Conservation (phyloP, 2,888 invertebrate species). For the Agrotis segetum region DNA sequence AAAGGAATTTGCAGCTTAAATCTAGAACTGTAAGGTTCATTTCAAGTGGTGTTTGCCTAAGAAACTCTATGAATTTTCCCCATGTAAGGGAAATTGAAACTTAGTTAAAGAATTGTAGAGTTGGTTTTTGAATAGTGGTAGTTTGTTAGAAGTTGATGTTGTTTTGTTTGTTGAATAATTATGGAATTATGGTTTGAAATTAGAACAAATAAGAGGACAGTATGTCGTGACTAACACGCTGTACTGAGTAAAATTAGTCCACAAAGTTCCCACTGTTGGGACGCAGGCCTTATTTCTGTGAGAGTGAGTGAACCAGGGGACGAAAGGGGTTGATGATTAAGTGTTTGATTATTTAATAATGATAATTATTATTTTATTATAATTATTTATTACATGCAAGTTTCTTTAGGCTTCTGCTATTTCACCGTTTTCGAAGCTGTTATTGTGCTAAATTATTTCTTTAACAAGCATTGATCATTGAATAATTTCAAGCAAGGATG, state of each 20-base stretch:
- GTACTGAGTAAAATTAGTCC: too few relatives aligned
- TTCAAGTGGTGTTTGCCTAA: constrained; percentile 31
- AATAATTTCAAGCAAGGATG: too few relatives aligned
- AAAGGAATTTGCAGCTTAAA: constrained; percentile 34
- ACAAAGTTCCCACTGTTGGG: background rate
- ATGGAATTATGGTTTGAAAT: constrained; percentile 27
- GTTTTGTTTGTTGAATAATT: constrained; percentile 38
- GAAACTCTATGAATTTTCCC: constrained; percentile 10
- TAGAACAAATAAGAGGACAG: constrained; percentile 15
- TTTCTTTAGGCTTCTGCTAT: background rate
- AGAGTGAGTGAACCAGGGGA: too few relatives aligned
- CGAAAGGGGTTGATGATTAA: too few relatives aligned
- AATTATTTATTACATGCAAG: too few relatives aligned
- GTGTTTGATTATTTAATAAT: background rate
- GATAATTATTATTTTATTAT: too few relatives aligned
- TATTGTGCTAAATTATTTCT: too few relatives aligned
- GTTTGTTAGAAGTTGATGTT: constrained; percentile 4
- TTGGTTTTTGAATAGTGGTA: constrained; percentile 2
- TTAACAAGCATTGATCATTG: background rate
- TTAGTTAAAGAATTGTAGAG: background rate
- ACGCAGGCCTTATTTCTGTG: background rate
- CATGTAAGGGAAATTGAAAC: constrained; percentile 24
- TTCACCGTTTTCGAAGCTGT: too few relatives aligned
- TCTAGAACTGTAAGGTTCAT: rapidly evolving
- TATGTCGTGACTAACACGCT: too few relatives aligned